Percentiles rank a stretch among this genome's conserved stretches.
Evolutionary conservation across 2,113 vertebrate species (phyloP).

Genomic region (Caloenas nicobarica): DNA sequence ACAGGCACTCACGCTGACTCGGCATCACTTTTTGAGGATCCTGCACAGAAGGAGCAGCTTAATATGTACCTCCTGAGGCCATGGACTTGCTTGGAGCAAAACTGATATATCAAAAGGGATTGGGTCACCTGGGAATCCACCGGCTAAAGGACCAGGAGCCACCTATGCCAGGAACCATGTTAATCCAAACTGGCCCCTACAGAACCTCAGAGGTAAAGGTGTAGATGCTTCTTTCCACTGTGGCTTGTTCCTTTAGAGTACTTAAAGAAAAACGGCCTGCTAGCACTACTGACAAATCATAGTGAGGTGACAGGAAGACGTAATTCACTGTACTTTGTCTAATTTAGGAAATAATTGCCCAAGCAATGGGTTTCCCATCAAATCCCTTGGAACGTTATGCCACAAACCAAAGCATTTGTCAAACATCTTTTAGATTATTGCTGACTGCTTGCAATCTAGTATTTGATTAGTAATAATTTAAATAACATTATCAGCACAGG

Average conservation of each 20-base stretch:
- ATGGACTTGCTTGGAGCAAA: background rate
- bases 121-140: background rate
- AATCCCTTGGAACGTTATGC: background rate
- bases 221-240: background rate
- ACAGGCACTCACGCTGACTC: fast-evolving
- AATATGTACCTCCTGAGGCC: background rate
- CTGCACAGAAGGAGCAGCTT: background rate
- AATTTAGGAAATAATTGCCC: background rate
- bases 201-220: background rate
- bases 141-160: background rate
- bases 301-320: background rate
- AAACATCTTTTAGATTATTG: background rate
- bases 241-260: background rate
- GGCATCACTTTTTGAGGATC: background rate
- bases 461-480: background rate
- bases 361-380: background rate
- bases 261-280: background rate
- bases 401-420: background rate
- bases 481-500: background rate
- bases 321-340: background rate
- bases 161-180: fast-evolving
- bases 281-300: background rate
- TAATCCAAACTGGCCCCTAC: background rate
- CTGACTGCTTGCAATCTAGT: background rate
- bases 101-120: background rate